Evolutionary conservation across 2,888 invertebrate genomes (phyloP), one percentile per base, ranked within the genome.

Genomic region (Leptinotarsa haldemani): DNA sequence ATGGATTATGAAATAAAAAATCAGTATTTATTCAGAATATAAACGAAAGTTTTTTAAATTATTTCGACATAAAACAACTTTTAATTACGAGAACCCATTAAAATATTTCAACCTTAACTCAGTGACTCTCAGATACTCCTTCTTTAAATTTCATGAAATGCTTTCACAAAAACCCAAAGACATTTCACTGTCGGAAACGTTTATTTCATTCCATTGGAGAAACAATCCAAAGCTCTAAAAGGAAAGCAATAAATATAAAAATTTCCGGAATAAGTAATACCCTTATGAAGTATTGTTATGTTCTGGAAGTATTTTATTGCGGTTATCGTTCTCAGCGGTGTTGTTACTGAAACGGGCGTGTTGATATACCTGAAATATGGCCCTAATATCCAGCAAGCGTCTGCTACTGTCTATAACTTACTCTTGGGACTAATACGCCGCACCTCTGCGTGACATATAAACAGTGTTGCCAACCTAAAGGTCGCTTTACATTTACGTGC

Each of bases 341-440:
- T 78, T 81, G 81, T 85, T 83, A 80, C 73, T 78, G 82, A 80
- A 83, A 82, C 83, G 82, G 81, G 68, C 69, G 77, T 80, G 82
- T 81, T 83, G 82, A 83, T 83, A 80, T 78, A 83, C 84, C 83
- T 85, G 84, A 85, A 85, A 85, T 85, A 85, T 84, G 81, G 82
- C 78, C 80, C 84, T 85, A 85, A 85, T 85, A 85, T 85, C 83
- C 79, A 79, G 78, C 80, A 77, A 79, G 72, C 79, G 77, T 77
- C 76, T 75, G 75, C 68, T 70, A 68, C 71, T 75, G 74, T 78
- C 75, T 77, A 80, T 78, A 77, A 80, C 80, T 79, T 74, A 70
- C 81, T 76, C 81, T 40, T 61, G 82, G 80, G 82, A 80, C 76
- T 77, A 80, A 82, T 82, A 80, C 75, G 77, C 77, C 79, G 74